Conservation (phyloP, 2,113 vertebrate species). For the Cromileptes altivelis region DNA sequence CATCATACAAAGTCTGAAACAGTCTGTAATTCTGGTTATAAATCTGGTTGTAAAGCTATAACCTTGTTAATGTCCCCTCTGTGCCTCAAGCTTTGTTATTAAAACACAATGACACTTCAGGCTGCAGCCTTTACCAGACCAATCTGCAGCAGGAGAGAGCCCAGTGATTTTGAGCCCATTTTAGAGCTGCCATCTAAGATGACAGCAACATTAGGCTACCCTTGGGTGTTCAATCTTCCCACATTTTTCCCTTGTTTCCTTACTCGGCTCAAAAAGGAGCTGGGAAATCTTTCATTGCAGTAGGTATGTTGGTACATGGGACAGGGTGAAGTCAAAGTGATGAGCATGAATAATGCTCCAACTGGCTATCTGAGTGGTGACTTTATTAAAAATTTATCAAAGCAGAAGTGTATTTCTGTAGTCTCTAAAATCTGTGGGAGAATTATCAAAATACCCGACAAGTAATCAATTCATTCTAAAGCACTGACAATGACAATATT, state of each 20-base stretch:
- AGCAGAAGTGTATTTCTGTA: not conserved
- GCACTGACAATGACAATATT: not conserved
- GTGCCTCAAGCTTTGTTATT: constrained; percentile 41
- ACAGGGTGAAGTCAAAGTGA: not conserved
- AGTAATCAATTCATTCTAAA: not conserved
- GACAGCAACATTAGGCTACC: not conserved
- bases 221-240: not conserved
- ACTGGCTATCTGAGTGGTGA: not conserved
- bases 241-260: not conserved
- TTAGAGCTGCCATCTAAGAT: constrained; percentile 23
- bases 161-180: constrained; percentile 10
- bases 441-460: not conserved
- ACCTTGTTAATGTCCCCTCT: constrained; percentile 38
- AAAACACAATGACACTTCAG: constrained; percentile 48
- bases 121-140: constrained; percentile 26
- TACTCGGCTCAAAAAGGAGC: not conserved
- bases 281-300: not conserved
- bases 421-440: not conserved
- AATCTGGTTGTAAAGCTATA: constrained; percentile 56
- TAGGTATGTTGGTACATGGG: not conserved
- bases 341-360: not conserved
- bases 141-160: constrained; percentile 30
- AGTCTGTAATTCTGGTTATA: constrained; percentile 46
- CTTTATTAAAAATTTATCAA: not conserved
- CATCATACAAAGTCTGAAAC: constrained; percentile 39